Percentiles rank a stretch among this genome's conserved stretches.
These are phyloP conservation scores for Colossoma macropomum DNA, from an alignment of 2,113 vertebrate species.

Conservation along the genomic window DNA sequence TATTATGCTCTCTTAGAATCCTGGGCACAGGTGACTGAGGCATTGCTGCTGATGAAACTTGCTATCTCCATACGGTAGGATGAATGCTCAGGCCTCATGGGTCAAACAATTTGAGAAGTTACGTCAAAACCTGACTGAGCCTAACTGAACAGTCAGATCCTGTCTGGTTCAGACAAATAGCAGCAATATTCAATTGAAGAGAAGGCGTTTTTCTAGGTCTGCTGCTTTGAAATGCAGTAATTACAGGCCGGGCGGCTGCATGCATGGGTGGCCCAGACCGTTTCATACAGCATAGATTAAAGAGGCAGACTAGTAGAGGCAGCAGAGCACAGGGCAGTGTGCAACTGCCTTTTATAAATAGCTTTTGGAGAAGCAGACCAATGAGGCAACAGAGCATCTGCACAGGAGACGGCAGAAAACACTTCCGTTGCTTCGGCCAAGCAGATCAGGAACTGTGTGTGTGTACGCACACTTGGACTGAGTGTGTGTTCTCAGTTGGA, in stretches of 20 bases:
- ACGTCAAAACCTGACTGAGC: not conserved
- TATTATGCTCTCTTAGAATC: no score
- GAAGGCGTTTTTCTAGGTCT: not conserved
- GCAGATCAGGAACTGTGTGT: not conserved
- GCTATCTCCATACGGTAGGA: no score
- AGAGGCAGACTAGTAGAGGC: not conserved
- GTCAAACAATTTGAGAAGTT: no score
- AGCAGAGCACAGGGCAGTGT: not conserved
- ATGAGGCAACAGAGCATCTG: not conserved
- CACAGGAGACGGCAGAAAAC: not conserved
- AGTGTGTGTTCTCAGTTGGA: not conserved
- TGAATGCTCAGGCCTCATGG: no score
- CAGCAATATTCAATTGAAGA: not conserved
- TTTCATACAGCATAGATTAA: not conserved
- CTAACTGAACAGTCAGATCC: not conserved
- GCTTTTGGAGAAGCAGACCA: not conserved
- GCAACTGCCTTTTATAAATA: constrained; percentile 4
- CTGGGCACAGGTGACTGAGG: no score
- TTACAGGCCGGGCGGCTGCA: not conserved
- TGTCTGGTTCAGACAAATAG: not conserved
- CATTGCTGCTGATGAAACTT: no score
- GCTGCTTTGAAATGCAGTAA: not conserved
- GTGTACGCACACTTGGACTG: not conserved
- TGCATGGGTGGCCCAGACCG: not conserved
- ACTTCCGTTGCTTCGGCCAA: not conserved